Conservation (phyloP, 1,140 invertebrate species). For the Cherax destructor region DNA sequence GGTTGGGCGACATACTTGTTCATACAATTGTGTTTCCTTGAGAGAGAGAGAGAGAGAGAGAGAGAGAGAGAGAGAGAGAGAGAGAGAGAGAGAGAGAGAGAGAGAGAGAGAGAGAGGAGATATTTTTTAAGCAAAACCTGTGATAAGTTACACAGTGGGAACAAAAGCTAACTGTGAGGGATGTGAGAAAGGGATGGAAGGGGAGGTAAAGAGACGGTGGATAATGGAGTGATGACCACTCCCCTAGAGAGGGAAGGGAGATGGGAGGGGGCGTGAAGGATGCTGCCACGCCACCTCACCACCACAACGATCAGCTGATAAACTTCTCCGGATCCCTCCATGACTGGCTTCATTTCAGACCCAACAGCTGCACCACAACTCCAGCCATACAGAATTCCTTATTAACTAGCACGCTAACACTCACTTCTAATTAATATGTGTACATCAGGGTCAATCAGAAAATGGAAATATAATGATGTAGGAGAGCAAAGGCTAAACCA, state of each 20-base stretch:
- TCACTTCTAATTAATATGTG: no score
- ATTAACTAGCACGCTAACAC: no score
- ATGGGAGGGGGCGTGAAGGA: not conserved
- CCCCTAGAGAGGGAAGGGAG: not conserved
- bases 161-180: not conserved
- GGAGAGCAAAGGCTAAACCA: no score
- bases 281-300: not conserved
- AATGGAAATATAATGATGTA: no score
- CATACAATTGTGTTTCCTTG: no score
- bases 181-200: not conserved
- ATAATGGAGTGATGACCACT: not conserved
- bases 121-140: no score
- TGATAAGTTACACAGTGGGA: not conserved
- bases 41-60: not conserved
- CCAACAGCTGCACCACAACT: no score
- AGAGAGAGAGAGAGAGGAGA: not conserved
- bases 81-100: not conserved
- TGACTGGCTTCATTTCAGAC: not conserved
- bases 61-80: not conserved
- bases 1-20: no score
- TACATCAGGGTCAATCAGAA: no score
- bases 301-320: constrained; percentile 7
- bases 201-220: not conserved
- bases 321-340: not conserved
- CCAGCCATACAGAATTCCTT: no score